phyloP scores from a whole-genome alignment of 2,797 vertebrate genomes.

The Sphaeramia orbicularis region DNA sequence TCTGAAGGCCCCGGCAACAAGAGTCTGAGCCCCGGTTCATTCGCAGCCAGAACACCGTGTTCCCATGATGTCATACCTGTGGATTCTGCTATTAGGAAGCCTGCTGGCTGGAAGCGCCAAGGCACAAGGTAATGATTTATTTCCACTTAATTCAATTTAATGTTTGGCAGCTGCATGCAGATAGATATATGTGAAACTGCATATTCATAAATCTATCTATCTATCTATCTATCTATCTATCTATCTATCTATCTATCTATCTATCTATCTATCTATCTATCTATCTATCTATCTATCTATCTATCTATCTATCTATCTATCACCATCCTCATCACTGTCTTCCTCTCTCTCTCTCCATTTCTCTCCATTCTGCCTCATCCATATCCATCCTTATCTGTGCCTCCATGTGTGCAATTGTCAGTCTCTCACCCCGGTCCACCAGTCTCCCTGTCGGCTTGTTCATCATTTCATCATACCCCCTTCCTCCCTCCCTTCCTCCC shows the following conservation, averaged over 20 bases:
- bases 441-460: slow-evolving; percentile 29
- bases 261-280: slow-evolving; percentile 32
- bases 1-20: slow-evolving; percentile 26
- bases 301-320: slow-evolving; percentile 12
- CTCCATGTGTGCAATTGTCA: slow-evolving; percentile 4
- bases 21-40: slow-evolving; percentile 44
- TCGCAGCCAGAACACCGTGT: slow-evolving; percentile 72
- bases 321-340: slow-evolving; percentile 12
- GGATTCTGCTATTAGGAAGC: slow-evolving; percentile 84
- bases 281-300: slow-evolving; percentile 25
- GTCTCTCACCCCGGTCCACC: slow-evolving; percentile 33
- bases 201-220: slow-evolving; percentile 1
- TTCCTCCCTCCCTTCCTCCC: too few species aligned
- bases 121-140: slow-evolving; percentile 77
- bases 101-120: slow-evolving; percentile 74
- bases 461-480: too few species aligned
- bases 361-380: slow-evolving; percentile 28
- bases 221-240: slow-evolving; percentile 29
- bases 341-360: slow-evolving; percentile 19
- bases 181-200: background rate
- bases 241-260: slow-evolving; percentile 31
- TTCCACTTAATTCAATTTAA: slow-evolving; percentile 26
- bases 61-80: slow-evolving; percentile 86
- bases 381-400: slow-evolving; percentile 4
- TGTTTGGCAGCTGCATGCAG: background rate